Percentiles rank a stretch among this genome's conserved stretches.
These are phyloP conservation scores for Tribolium castaneum DNA, from an alignment of 1,140 invertebrate species.

Conservation along the genomic window DNA sequence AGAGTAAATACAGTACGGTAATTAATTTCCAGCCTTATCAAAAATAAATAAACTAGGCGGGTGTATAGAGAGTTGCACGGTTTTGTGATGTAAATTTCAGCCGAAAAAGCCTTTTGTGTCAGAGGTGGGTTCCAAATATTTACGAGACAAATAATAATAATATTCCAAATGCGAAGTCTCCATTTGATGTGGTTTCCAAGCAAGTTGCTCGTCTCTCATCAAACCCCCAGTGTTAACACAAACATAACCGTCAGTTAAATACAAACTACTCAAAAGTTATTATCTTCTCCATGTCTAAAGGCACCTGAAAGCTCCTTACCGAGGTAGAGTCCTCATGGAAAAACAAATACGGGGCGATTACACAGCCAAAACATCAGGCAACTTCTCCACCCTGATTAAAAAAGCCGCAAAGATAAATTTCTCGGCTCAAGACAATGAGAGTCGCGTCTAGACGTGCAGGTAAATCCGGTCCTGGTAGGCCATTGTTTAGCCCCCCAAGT, in stretches of 20 bases:
- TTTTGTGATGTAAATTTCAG: too few relatives aligned
- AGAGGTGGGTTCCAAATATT: background rate
- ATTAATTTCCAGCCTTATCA: background rate
- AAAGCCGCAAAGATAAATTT: conserved; percentile 5
- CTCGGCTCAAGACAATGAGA: background rate
- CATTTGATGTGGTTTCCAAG: conserved; percentile 10
- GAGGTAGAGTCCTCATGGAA: background rate
- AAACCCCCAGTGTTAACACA: background rate
- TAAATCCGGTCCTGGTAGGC: conserved; percentile 13
- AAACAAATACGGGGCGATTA: conserved; percentile 5
- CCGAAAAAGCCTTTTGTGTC: background rate
- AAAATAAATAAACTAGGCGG: too few relatives aligned
- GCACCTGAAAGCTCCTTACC: conserved; percentile 4
- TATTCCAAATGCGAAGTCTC: background rate
- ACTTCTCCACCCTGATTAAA: background rate
- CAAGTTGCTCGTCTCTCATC: conserved; percentile 2
- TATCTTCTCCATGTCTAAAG: conserved; percentile 9
- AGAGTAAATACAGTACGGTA: background rate
- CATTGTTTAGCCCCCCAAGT: background rate
- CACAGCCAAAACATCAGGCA: background rate
- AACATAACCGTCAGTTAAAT: conserved; percentile 4
- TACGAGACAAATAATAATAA: conserved; percentile 5
- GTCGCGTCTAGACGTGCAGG: conserved; percentile 3
- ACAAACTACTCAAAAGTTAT: conserved; percentile 23
- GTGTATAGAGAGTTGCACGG: too few relatives aligned